Evolutionary conservation across 2,113 vertebrate genomes (phyloP), one percentile per base, ranked within the genome.

Genomic region (Grammomys dolichurus): DNA sequence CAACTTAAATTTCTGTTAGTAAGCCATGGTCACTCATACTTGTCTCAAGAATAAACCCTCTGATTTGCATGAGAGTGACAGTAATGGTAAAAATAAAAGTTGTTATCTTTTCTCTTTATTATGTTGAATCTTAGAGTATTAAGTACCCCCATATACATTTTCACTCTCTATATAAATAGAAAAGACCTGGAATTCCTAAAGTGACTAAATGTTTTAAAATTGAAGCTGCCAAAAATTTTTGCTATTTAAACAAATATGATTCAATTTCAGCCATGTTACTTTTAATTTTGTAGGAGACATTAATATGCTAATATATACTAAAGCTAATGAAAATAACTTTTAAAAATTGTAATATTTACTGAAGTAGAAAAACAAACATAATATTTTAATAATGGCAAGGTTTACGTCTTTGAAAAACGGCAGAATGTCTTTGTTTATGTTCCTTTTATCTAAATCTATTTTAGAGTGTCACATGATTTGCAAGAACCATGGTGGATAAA

Each of bases 401-500:
- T 77, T 92, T 73, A 88, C 72, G 43, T 92, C 31, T 69, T 90
- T 12, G 1, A 24, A 69, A 90, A 69, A 95, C 95, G 8, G 69
- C 11, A 58, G 5, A 85, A 56, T 81, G 22, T 76, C 78, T 94
- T 77, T 58, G 20, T 86, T 96, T 93, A n/a, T 91, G 69, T 81
- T 93, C 67, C 24, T 96, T 89, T 92, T 60, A 85, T 86, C 90
- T 77, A 90, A 97, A 93, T 88, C 80, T n/a, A 81, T 9, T 96
- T 89, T 96, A 82, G 95, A 95, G 91, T 87, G 54, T 96, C 92
- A 96, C 75, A 10, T 82, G 40, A 89, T 78, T 89, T 93, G 31
- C 73, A 96, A 96, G 95, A 93, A 92, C 94, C 91, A 94, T 89
- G 24, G 82, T 89, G 87, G 33, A 95, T 93, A 96, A 17, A 67